Evolutionary conservation across 2,888 invertebrate genomes (phyloP).

Genomic region (Sympetrum striolatum): DNA sequence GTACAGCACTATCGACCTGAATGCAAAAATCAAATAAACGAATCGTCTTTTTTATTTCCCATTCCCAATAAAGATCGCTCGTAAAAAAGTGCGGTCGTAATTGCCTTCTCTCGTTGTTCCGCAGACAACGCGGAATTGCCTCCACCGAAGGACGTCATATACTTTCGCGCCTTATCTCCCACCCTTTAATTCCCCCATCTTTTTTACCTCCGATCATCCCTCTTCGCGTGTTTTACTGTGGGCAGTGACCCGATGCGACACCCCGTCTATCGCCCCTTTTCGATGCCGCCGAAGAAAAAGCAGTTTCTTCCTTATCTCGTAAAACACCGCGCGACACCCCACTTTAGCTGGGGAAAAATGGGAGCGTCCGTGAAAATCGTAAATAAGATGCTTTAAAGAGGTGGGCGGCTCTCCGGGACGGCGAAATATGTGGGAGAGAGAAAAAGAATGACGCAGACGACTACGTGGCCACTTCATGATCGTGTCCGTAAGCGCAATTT

Average conservation of each 20-base stretch:
- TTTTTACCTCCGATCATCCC: not conserved
- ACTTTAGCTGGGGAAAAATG: not conserved
- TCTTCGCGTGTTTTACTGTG: not conserved
- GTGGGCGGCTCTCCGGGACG: not conserved
- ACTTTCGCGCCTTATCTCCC: not conserved
- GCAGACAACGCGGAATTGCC: not conserved
- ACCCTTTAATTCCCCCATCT: not conserved
- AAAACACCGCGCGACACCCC: not conserved
- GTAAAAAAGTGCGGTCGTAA: not conserved
- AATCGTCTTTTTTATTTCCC: not conserved
- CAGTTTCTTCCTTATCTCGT: not conserved
- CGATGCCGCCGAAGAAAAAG: not conserved
- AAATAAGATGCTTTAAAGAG: not conserved
- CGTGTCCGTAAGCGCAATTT: too few species aligned
- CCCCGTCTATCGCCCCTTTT: not conserved
- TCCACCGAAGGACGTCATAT: not conserved
- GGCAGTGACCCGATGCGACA: not conserved
- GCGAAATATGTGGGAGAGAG: not conserved
- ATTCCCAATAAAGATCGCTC: not conserved
- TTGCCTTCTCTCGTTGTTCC: not conserved
- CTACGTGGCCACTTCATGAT: too few species aligned
- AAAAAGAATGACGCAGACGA: not conserved
- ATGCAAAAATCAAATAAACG: not conserved
- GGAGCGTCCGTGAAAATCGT: not conserved
- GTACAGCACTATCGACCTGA: not conserved